phyloP scores from a whole-genome alignment of 2,888 invertebrate genomes.

The Conchocele bisecta region DNA sequence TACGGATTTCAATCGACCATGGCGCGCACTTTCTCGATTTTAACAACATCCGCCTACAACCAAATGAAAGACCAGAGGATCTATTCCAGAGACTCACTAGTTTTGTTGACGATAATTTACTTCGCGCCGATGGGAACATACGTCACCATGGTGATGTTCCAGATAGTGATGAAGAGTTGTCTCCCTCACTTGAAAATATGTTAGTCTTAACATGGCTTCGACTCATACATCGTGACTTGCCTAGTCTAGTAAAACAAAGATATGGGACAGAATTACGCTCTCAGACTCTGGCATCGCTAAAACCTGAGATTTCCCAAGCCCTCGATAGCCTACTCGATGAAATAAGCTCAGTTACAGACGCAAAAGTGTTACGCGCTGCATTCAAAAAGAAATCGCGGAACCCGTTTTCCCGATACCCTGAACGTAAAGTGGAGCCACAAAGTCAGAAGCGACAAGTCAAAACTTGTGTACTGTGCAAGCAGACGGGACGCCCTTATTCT shows the following conservation, averaged over 20 bases:
- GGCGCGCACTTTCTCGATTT: slow-evolving; percentile 58
- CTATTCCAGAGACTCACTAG: slow-evolving; percentile 48
- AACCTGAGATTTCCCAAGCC: slow-evolving; percentile 58
- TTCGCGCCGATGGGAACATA: slow-evolving; percentile 14
- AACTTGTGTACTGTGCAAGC: no score
- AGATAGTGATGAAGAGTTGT: slow-evolving; percentile 40
- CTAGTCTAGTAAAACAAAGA: slow-evolving; percentile 52
- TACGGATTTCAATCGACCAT: slow-evolving; percentile 64
- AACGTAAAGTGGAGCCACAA: slow-evolving; percentile 30
- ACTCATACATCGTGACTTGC: slow-evolving; percentile 47
- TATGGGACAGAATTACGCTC: slow-evolving; percentile 57
- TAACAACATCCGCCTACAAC: slow-evolving; percentile 33
- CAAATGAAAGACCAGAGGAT: slow-evolving; percentile 55
- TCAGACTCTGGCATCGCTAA: slow-evolving; percentile 56
- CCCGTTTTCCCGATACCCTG: no score
- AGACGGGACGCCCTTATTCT: slow-evolving; percentile 35
- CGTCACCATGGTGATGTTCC: slow-evolving; percentile 33
- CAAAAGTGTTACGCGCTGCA: slow-evolving; percentile 29
- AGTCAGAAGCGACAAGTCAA: no score
- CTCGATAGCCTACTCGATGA: slow-evolving; percentile 48
- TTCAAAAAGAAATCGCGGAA: background rate
- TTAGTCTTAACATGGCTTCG: slow-evolving; percentile 50
- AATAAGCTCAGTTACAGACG: slow-evolving; percentile 18
- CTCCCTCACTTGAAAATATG: slow-evolving; percentile 52
- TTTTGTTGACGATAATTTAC: slow-evolving; percentile 53